Evolutionary conservation across 2,888 invertebrate genomes (phyloP), one percentile per base, ranked within the genome.

Genomic region (Pediacus dermestoides): DNA sequence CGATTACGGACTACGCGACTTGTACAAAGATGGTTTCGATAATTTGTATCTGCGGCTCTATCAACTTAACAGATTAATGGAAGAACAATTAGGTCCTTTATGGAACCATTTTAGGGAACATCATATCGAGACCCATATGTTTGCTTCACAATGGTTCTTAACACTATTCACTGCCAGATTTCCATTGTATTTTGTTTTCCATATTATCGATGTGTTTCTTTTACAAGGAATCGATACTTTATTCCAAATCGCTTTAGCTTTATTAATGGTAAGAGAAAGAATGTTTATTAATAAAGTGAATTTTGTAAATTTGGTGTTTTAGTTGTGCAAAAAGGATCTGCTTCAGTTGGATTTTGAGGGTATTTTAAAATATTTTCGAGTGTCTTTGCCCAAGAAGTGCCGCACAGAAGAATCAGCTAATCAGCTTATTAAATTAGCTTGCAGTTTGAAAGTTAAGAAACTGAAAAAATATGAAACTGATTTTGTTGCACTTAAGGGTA

Each of bases 141-240:
- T 92, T 68, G 97, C 97, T 12, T 94, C 93, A 3, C 99, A 99
- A 72, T 99, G 99, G 99, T 97, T 99, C 75, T 81, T 99, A 35
- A 99, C 99, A 0, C 77, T 99, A n/a, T 99, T 94, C 74, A 99
- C 99, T 1, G 97, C 99, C 16, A 85, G 97, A 61, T 99, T 99
- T 71, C 99, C 99, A 0, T 75, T 99, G 22, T 91, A 88, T 61
- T 83, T 97, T 73, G 84, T 99, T 16, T 99, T 95, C 73, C 93
- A 93, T 68, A 95, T 99, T 37, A 77, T 99, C 43, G 99, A 99
- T 67, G 84, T 99, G 31, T 97, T 96, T 70, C 78, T 99, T 11
- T 76, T 92, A 14, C 87, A 94, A 80, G 97, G 97, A 34, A 83
- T 92, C 61, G 91, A 94, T 62, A 90, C 94, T 1, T 74, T 99